Conservation (phyloP, 2,797 vertebrate genomes). For the Phyllotis vaccarum region DNA sequence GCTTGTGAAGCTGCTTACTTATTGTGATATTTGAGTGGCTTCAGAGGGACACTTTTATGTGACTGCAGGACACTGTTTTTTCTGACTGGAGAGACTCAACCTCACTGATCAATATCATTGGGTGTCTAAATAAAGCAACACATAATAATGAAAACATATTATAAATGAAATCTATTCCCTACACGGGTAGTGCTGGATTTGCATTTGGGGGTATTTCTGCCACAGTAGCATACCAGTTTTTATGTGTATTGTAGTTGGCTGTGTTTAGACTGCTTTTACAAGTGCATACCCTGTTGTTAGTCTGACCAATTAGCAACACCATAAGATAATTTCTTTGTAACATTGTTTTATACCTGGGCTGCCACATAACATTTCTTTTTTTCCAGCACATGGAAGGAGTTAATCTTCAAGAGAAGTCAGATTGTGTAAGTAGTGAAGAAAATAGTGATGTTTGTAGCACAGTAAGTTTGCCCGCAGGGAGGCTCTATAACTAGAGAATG, state of each 20-base stretch:
- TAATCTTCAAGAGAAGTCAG: constrained; percentile 13
- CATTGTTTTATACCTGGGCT: not conserved
- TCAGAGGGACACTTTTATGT: constrained; percentile 31
- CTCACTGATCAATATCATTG: not conserved
- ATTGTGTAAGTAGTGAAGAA: not conserved
- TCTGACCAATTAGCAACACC: not conserved
- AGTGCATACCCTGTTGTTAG: not conserved
- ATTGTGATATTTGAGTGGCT: constrained; percentile 22
- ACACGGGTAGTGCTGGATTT: not conserved
- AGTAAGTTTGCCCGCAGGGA: constrained; percentile 12
- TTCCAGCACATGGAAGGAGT: not conserved
- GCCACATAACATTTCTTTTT: constrained; percentile 7
- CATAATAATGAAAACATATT: not conserved
- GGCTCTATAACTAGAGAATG: not conserved
- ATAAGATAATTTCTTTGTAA: constrained; percentile 13
- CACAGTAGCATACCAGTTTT: not conserved
- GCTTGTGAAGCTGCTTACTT: not conserved
- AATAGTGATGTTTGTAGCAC: not conserved
- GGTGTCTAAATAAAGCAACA: not conserved
- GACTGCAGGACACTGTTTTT: not conserved
- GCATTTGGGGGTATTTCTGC: not conserved
- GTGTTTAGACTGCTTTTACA: not conserved
- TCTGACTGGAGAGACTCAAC: not conserved
- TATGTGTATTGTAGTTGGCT: not conserved
- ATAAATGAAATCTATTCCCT: constrained; percentile 11